Base-by-base conservation (phyloP, 2,888 invertebrate genomes). In the Pinctada fucata region DNA sequence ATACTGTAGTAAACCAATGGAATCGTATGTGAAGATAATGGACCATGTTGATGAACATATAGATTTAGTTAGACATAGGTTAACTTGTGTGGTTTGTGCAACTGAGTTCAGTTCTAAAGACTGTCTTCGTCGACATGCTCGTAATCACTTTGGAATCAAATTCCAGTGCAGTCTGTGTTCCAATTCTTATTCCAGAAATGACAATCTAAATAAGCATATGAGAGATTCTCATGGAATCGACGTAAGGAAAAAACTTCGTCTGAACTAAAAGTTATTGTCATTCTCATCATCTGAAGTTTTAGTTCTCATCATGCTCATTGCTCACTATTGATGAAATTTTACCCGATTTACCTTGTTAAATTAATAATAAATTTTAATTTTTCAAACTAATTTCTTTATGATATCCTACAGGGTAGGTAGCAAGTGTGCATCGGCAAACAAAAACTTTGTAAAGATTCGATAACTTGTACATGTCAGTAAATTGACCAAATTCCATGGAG, bases 151-250 rank as follows among this genome's bases (percentile, higher is more conserved):
- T 75, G 79, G 79, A 6, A 76, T 72, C n/a, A 63, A 72, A 49
- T 75, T 71, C 51, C 72, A 76, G 51, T 79, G 79, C 69, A 67
- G 58, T 13, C 47, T 76, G 58, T 79, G 79, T 76, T 64, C 72
- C 3, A 72, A 72, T 69, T 75, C 68, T 16, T 79, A 79, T 58
- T 75, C 71, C 51, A 64, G 79, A 52, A 76, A 73, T 16, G 79
- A 79, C 63, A 79, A 76, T 75, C 69, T 76, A 1, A 49, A 75
- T 13, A 79, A 76, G 51, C 79, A 79, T 45, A 76, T 79, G 72
- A 68, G 69, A 70, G 76, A 76, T 65, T 69, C 76, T n/a, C 79
- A 79, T 75, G 58, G 58, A 52, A 10, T 52, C 5, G 58, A 52
- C 10, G 10, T 10, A 8, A 5, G 58, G 10, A 52, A 52, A 52